Conservation (phyloP, 1,140 invertebrate genomes). For the Leptinotarsa lineolata region DNA sequence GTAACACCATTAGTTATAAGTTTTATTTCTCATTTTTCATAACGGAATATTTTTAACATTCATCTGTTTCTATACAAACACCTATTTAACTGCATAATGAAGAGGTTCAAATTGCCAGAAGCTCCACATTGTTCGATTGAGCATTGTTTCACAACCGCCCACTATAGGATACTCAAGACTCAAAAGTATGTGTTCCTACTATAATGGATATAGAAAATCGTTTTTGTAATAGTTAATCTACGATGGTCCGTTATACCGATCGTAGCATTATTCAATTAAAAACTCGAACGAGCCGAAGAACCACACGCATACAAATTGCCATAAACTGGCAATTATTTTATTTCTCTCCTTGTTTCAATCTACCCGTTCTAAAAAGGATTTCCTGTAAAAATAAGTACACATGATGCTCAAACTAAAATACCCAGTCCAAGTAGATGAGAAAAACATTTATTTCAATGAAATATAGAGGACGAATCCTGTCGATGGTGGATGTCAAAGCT, state of each 20-base stretch:
- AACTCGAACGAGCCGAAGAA: not conserved
- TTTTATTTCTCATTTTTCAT: too few relatives aligned
- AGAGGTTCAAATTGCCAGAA: not conserved
- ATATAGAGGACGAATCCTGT: too few relatives aligned
- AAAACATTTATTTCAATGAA: too few relatives aligned
- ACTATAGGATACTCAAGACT: not conserved
- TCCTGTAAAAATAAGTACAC: not conserved
- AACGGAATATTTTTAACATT: too few relatives aligned
- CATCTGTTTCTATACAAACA: too few relatives aligned
- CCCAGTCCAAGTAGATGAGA: too few relatives aligned
- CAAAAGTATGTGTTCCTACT: not conserved
- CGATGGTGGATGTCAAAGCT: too few relatives aligned
- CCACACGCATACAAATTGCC: slow-evolving; percentile 7
- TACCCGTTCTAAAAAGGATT: not conserved
- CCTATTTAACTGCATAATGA: too few relatives aligned
- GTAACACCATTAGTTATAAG: too few relatives aligned
- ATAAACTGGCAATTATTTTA: slow-evolving; percentile 16
- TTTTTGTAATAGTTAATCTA: slow-evolving; percentile 1
- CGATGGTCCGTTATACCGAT: not conserved
- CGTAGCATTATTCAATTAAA: slow-evolving; percentile 6
- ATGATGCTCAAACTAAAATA: too few relatives aligned
- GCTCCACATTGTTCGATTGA: slow-evolving; percentile 4
- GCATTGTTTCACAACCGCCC: not conserved
- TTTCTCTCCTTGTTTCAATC: not conserved
- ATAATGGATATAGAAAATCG: slow-evolving; percentile 6